Percentiles rank a stretch among this genome's conserved stretches.
Evolutionary conservation across 1,140 invertebrate genomes (phyloP).

Genomic region (Babylonia areolata): DNA sequence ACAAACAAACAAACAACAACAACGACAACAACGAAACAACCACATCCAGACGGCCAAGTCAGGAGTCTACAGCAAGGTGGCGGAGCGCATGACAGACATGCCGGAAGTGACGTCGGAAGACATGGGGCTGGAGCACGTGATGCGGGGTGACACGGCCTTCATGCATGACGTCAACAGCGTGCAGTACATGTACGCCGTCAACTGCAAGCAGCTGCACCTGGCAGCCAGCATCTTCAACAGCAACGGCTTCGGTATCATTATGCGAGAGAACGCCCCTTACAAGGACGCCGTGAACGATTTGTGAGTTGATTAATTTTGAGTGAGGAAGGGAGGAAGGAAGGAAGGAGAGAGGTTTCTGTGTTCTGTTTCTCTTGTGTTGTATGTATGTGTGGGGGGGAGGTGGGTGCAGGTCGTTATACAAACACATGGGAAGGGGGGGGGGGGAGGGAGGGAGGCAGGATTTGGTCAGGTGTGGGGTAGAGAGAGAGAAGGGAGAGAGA

Average conservation of each 20-base stretch:
- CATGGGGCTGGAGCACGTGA: neutral
- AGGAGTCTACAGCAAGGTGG: neutral
- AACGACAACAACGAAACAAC: neutral
- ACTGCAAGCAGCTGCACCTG: constrained; percentile 54
- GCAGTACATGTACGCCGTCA: constrained; percentile 51
- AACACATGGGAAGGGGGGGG: too few relatives aligned
- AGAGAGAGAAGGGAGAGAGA: too few relatives aligned
- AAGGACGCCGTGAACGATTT: constrained; percentile 53
- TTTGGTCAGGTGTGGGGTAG: too few relatives aligned
- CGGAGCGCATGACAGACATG: neutral
- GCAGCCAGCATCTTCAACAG: constrained; percentile 60
- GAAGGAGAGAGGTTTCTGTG: too few relatives aligned
- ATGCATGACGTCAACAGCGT: constrained; percentile 44
- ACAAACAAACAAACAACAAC: too few relatives aligned
- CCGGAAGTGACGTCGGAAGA: constrained; percentile 28
- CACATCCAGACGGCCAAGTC: neutral
- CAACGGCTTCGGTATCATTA: constrained; percentile 58
- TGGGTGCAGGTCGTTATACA: too few relatives aligned
- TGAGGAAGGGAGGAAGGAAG: too few relatives aligned
- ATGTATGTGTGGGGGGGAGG: too few relatives aligned
- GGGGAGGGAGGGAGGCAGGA: too few relatives aligned
- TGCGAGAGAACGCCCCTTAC: constrained; percentile 56
- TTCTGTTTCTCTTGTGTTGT: too few relatives aligned
- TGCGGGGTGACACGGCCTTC: neutral
- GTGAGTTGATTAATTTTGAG: constrained; percentile 55